A percentile compares a stretch with the other conserved stretches of the same genome.
Evolutionary conservation across 2,888 invertebrate genomes (phyloP).

Genomic region (Scelioninae gen. 1): DNA sequence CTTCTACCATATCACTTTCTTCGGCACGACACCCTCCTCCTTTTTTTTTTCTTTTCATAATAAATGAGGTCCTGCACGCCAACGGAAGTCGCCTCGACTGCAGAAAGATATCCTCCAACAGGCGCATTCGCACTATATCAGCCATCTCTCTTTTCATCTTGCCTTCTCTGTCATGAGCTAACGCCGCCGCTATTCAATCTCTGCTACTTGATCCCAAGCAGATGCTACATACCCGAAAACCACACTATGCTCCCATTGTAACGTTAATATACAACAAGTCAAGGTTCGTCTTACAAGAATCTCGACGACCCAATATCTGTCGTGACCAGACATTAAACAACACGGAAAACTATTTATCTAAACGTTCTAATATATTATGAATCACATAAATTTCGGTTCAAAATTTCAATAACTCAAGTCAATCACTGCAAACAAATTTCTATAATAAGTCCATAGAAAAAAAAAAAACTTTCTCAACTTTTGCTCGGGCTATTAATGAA

Average conservation of each 20-base stretch:
- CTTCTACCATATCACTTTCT: conserved; percentile 30
- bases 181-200: conserved; percentile 71
- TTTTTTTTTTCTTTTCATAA: conserved; percentile 39
- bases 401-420: too few relatives aligned
- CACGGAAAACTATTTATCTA: conserved; percentile 6
- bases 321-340: conserved; percentile 32
- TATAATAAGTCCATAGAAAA: not conserved
- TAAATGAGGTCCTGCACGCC: conserved; percentile 61
- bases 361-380: too few relatives aligned
- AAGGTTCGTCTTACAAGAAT: conserved; percentile 59
- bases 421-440: too few relatives aligned
- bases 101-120: conserved; percentile 68
- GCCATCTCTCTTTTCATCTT: conserved; percentile 19
- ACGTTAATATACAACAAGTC: conserved; percentile 77
- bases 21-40: conserved; percentile 30
- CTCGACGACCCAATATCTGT: conserved; percentile 41
- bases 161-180: conserved; percentile 34
- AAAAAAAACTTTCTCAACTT: too few relatives aligned
- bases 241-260: conserved; percentile 81
- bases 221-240: conserved; percentile 80
- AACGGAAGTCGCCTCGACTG: conserved; percentile 77
- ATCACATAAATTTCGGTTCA: too few relatives aligned
- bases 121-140: conserved; percentile 60
- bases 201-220: conserved; percentile 83
- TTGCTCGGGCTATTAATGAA: too few relatives aligned